Evolutionary conservation across 2,113 vertebrate species (phyloP).

Genomic region (Ranitomeya variabilis): DNA sequence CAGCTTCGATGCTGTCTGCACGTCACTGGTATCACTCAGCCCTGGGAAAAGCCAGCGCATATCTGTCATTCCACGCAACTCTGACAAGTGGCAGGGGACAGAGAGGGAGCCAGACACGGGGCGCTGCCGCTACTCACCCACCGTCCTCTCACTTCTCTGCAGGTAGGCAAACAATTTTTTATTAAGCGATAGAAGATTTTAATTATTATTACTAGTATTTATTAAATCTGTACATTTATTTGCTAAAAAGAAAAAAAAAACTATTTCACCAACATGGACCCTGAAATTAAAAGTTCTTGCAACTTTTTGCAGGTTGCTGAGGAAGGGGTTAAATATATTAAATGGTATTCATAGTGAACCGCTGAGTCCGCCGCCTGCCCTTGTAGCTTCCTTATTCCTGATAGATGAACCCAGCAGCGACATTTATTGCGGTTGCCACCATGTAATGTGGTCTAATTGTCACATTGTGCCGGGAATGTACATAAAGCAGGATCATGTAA

Average conservation of each 20-base stretch:
- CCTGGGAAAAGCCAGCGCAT: slow-evolving; percentile 67
- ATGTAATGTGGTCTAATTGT: background rate
- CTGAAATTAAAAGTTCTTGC: background rate
- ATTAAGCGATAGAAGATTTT: background rate
- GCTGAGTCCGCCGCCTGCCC: background rate
- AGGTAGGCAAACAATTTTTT: background rate
- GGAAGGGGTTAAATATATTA: background rate
- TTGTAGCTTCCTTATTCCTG: background rate
- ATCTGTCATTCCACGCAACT: slow-evolving; percentile 70
- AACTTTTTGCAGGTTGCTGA: background rate
- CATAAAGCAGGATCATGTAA: background rate
- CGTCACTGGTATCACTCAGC: slow-evolving; percentile 61
- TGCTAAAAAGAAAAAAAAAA: too few species aligned
- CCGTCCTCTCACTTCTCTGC: background rate
- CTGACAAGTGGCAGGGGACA: slow-evolving; percentile 44
- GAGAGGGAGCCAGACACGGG: background rate
- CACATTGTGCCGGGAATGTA: background rate
- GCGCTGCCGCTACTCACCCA: background rate
- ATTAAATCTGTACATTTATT: background rate
- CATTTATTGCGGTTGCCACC: background rate
- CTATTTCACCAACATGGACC: background rate
- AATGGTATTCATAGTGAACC: too few species aligned
- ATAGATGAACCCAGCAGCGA: background rate
- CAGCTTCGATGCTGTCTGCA: slow-evolving; percentile 66
- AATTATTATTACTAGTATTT: background rate